phyloP scores from a whole-genome alignment of 1,140 invertebrate species.

The Pantala flavescens region DNA sequence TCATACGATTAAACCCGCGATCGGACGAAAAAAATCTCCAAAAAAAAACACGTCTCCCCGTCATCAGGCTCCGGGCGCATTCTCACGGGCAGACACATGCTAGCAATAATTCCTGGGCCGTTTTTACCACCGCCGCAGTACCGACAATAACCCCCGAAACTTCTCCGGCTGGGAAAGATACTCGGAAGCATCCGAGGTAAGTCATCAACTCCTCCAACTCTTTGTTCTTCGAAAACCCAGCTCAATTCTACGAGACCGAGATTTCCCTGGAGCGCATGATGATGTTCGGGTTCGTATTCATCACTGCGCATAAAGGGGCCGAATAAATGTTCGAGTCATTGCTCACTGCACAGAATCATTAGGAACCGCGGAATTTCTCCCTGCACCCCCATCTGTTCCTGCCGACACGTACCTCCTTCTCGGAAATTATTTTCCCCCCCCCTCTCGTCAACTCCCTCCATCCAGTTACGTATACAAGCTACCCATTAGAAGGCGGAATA shows the following conservation, averaged over 20 bases:
- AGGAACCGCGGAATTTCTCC: not conserved
- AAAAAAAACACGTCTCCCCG: too few species aligned
- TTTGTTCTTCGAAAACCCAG: not conserved
- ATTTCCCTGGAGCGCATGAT: not conserved
- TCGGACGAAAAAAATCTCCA: too few species aligned
- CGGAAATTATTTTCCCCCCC: not conserved
- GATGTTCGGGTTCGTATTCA: constrained; percentile 8
- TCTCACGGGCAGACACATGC: too few species aligned
- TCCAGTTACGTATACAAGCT: not conserved
- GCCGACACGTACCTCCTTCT: not conserved
- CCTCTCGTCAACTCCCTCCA: not conserved
- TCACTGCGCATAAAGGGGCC: not conserved
- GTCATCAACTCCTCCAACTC: not conserved
- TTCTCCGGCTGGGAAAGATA: not conserved
- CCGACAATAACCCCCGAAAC: too few species aligned
- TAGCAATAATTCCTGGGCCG: too few species aligned
- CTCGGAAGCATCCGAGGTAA: not conserved
- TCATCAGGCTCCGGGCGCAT: too few species aligned
- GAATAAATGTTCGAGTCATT: not conserved
- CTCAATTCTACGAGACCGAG: not conserved
- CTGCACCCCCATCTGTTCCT: not conserved
- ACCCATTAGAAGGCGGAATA: not conserved
- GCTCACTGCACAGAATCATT: constrained; percentile 5
- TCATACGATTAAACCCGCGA: too few species aligned
- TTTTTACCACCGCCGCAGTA: too few species aligned